Evolutionary conservation across 2,113 vertebrate genomes (phyloP).

Genomic region (Serilophus lunatus): DNA sequence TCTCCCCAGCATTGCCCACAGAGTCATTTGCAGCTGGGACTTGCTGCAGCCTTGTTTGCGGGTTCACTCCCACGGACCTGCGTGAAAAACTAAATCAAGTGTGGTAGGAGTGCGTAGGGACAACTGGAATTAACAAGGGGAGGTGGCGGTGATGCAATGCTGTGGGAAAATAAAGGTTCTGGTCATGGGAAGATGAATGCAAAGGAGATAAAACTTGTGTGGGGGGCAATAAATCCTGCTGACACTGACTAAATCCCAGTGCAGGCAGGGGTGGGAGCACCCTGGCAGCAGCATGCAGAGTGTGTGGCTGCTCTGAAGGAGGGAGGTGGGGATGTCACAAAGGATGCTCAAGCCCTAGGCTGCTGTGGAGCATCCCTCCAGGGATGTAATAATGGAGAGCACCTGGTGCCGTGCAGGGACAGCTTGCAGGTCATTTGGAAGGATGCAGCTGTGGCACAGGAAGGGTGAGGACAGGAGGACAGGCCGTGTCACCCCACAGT

Average conservation of each 20-base stretch:
- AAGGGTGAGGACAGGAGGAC: neutral
- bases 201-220: neutral
- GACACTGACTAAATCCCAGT: neutral
- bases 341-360: neutral
- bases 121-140: neutral
- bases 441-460: neutral
- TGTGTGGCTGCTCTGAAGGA: neutral
- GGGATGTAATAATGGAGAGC: fast-evolving
- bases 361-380: neutral
- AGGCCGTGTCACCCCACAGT: fast-evolving
- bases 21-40: neutral
- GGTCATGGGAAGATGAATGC: neutral
- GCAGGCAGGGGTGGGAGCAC: neutral
- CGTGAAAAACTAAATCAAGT: neutral
- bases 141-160: neutral
- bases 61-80: neutral
- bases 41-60: neutral
- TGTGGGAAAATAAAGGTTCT: neutral
- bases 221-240: neutral
- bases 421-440: neutral
- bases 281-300: neutral
- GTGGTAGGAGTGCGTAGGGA: neutral
- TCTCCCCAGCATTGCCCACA: neutral
- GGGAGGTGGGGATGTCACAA: neutral
- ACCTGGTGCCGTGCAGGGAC: neutral